Conservation (phyloP, 2,113 vertebrate species). For the Spheniscus mendiculus region DNA sequence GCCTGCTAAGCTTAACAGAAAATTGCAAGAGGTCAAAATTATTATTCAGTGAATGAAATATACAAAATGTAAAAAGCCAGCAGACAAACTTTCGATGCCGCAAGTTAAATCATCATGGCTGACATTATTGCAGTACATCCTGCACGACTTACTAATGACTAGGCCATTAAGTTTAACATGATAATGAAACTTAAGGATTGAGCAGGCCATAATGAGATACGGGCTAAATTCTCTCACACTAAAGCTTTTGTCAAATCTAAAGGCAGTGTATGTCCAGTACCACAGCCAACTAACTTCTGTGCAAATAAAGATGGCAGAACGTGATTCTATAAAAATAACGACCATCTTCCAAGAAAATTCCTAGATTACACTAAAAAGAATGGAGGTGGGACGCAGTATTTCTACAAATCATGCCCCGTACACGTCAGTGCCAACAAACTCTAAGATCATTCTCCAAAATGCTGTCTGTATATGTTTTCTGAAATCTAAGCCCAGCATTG, state of each 20-base stretch:
- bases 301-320: not conserved
- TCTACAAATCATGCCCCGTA: not conserved
- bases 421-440: not conserved
- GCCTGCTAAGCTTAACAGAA: not conserved
- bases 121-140: not conserved
- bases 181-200: not conserved
- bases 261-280: not conserved
- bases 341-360: not conserved
- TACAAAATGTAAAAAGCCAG: not conserved
- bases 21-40: not conserved
- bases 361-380: not conserved
- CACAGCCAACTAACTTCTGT: not conserved
- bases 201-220: not conserved
- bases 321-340: not conserved
- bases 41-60: not conserved
- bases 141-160: not conserved
- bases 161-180: not conserved
- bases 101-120: not conserved
- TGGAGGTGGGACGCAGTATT: not conserved
- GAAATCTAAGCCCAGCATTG: not conserved
- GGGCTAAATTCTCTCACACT: not conserved
- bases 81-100: not conserved
- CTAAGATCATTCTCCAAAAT: not conserved
- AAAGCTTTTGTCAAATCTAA: not conserved
- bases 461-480: rapidly evolving